A percentile compares a stretch with the other conserved stretches of the same genome.
Evolutionary conservation across 1,140 invertebrate species (phyloP).

Genomic region (Neelides sp.): DNA sequence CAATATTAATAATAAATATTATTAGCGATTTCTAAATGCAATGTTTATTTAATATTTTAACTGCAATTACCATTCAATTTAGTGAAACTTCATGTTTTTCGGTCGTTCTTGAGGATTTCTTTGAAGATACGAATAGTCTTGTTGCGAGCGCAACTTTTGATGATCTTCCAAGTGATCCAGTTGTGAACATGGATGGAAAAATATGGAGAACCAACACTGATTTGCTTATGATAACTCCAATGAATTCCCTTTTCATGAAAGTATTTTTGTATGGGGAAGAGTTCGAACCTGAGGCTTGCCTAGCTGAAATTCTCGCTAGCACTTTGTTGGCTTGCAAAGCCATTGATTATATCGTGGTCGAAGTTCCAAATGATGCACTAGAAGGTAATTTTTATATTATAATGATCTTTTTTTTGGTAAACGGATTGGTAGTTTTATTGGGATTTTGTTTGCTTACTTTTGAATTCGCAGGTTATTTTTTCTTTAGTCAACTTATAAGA

Average conservation of each 20-base stretch:
- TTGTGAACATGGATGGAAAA: conserved; percentile 10
- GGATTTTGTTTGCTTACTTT: not conserved
- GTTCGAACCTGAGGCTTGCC: conserved; percentile 1
- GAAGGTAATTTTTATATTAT: conserved; percentile 4
- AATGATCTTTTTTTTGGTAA: not conserved
- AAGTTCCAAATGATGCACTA: conserved; percentile 2
- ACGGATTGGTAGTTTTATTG: not conserved
- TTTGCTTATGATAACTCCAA: not conserved
- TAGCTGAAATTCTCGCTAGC: conserved; percentile 8
- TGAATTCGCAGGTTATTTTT: not conserved
- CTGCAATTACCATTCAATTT: not conserved
- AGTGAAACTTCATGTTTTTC: conserved; percentile 20
- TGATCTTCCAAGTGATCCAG: conserved; percentile 10
- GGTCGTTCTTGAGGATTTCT: conserved; percentile 5
- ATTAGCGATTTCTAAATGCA: too few relatives aligned
- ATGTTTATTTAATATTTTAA: not conserved
- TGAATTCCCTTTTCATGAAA: conserved; percentile 10
- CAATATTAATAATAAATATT: not conserved
- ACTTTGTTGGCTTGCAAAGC: conserved; percentile 14
- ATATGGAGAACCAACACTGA: conserved; percentile 9
- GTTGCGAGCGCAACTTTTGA: conserved; percentile 18
- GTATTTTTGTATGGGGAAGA: conserved; percentile 2
- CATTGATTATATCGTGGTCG: conserved; percentile 15
- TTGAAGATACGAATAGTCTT: not conserved
- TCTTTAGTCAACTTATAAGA: too few relatives aligned